These are phyloP conservation scores for Charanyca ferruginea DNA, from an alignment of 2,888 invertebrate genomes.

Conservation along the genomic window DNA sequence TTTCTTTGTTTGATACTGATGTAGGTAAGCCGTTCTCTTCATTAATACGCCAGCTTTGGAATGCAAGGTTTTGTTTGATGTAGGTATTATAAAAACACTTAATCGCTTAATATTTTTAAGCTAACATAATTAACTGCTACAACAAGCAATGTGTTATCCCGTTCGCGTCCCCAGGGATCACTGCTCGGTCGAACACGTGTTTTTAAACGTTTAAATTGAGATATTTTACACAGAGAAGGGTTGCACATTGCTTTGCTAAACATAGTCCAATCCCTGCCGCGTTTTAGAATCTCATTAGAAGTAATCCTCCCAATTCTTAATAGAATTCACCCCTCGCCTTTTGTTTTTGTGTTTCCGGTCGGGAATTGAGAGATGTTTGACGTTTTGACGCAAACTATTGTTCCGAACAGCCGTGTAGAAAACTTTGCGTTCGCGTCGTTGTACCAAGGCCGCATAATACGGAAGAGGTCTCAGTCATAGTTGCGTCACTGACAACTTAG, in stretches of 20 bases:
- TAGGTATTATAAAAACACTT: slow-evolving; percentile 20
- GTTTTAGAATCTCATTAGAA: slow-evolving; percentile 77
- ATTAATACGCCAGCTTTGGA: slow-evolving; percentile 2
- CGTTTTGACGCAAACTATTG: slow-evolving; percentile 79
- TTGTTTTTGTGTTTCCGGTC: slow-evolving; percentile 86
- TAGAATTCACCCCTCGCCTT: slow-evolving; percentile 79
- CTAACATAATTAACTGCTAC: slow-evolving; percentile 76
- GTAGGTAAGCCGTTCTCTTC: background rate
- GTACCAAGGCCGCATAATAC: slow-evolving; percentile 84
- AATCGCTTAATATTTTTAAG: slow-evolving; percentile 52
- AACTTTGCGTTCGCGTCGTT: slow-evolving; percentile 78
- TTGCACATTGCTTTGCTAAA: slow-evolving; percentile 86
- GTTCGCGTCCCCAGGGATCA: slow-evolving; percentile 80
- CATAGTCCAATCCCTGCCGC: slow-evolving; percentile 77
- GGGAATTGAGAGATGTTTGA: slow-evolving; percentile 74
- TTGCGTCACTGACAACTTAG: slow-evolving; percentile 63
- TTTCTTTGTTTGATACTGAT: background rate
- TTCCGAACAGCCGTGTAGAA: slow-evolving; percentile 66
- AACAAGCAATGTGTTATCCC: slow-evolving; percentile 80
- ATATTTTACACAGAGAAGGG: slow-evolving; percentile 88
- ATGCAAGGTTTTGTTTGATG: slow-evolving; percentile 43
- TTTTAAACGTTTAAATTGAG: slow-evolving; percentile 84
- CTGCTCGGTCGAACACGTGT: slow-evolving; percentile 86
- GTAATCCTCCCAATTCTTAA: slow-evolving; percentile 84
- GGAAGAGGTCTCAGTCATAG: slow-evolving; percentile 72